These are phyloP conservation scores for Danio albolineatus DNA, from an alignment of 2,797 vertebrate genomes.

Conservation along the genomic window DNA sequence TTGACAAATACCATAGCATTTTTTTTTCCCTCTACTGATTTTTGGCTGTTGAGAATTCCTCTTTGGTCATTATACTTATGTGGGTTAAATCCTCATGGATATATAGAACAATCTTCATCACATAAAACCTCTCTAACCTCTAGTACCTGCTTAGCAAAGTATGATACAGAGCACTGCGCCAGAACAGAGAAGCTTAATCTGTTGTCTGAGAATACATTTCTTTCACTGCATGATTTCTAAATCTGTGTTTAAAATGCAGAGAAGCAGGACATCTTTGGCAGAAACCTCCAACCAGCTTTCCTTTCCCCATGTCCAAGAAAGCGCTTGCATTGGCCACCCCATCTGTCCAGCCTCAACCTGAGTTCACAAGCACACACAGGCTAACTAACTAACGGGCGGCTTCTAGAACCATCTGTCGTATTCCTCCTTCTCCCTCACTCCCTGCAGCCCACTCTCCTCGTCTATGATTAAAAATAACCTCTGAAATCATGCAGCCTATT, in stretches of 20 bases:
- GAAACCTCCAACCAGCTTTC: slow-evolving; percentile 72
- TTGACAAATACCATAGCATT: not conserved
- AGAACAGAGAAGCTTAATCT: slow-evolving; percentile 61
- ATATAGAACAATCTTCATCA: slow-evolving; percentile 6
- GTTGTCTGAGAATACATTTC: slow-evolving; percentile 54
- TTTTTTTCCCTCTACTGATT: not conserved
- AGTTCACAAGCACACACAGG: slow-evolving; percentile 74
- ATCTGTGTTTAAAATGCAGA: slow-evolving; percentile 82
- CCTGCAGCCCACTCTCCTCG: slow-evolving; percentile 56
- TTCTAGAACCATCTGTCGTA: slow-evolving; percentile 83
- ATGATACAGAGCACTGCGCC: slow-evolving; percentile 58
- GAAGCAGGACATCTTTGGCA: slow-evolving; percentile 78
- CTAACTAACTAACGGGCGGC: slow-evolving; percentile 80
- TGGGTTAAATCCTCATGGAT: not conserved
- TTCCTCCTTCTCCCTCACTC: slow-evolving; percentile 63
- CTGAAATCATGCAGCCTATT: slow-evolving; percentile 2
- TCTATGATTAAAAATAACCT: slow-evolving; percentile 55
- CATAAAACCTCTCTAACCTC: slow-evolving; percentile 59
- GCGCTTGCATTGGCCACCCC: slow-evolving; percentile 65
- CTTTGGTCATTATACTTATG: slow-evolving; percentile 8
- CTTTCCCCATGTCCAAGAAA: slow-evolving; percentile 77
- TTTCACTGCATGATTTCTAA: slow-evolving; percentile 76
- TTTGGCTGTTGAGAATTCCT: not conserved
- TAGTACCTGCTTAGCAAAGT: slow-evolving; percentile 69
- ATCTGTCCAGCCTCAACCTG: slow-evolving; percentile 84